A percentile compares a stretch with the other conserved stretches of the same genome.
These are phyloP conservation scores for Percopsis transmontana DNA, from an alignment of 2,113 vertebrate species.

Conservation along the genomic window DNA sequence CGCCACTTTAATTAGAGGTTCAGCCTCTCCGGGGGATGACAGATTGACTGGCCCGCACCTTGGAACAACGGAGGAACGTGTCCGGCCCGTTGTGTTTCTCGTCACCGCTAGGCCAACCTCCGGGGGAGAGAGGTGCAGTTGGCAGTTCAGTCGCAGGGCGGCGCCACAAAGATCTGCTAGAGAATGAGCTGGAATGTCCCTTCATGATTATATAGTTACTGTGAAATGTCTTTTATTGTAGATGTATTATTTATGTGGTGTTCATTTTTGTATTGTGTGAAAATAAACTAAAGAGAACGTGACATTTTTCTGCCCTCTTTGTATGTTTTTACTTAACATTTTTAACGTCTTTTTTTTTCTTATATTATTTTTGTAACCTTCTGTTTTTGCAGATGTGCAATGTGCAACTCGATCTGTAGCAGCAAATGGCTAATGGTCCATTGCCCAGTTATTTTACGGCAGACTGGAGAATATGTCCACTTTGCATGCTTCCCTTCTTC, in stretches of 20 bases:
- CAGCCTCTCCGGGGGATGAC: constrained; percentile 73
- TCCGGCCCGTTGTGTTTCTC: constrained; percentile 45
- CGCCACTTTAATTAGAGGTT: constrained; percentile 81
- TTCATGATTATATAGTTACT: background rate
- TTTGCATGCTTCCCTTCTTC: constrained; percentile 76
- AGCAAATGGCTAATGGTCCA: constrained; percentile 71
- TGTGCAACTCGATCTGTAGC: constrained; percentile 56
- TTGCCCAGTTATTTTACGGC: constrained; percentile 75
- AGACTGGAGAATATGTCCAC: constrained; percentile 75
- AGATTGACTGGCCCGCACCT: constrained; percentile 73
- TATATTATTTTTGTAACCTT: constrained; percentile 64
- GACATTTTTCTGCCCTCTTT: background rate
- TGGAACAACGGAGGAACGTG: constrained; percentile 57
- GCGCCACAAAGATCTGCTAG: constrained; percentile 16
- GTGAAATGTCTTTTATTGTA: background rate
- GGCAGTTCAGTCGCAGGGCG: constrained; percentile 37
- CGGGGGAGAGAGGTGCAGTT: constrained; percentile 26
- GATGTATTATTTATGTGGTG: constrained; percentile 11
- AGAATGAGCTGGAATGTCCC: constrained; percentile 23
- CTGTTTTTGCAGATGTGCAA: constrained; percentile 64
- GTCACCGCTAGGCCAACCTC: constrained; percentile 36
- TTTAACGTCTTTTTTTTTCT: constrained; percentile 26
- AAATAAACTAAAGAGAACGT: background rate
- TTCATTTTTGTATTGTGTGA: background rate
- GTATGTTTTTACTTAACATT: constrained; percentile 6